Conservation (phyloP, 2,797 vertebrate species). For the Diglossa cyanea region DNA sequence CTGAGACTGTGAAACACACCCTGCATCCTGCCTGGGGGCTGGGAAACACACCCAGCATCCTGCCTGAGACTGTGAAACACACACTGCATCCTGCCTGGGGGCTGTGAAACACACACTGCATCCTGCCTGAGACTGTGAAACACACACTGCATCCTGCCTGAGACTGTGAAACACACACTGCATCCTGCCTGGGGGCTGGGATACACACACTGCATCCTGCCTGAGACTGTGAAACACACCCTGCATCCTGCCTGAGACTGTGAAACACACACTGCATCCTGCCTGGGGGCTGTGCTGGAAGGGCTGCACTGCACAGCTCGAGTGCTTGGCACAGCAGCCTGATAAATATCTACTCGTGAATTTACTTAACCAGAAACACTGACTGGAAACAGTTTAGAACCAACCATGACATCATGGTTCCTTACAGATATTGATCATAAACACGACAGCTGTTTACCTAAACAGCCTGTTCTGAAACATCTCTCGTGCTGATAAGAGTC, state of each 20-base stretch:
- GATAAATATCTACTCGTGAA: not conserved
- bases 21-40: not conserved
- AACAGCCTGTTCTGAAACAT: not conserved
- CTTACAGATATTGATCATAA: not conserved
- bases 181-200: no score
- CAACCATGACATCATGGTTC: not conserved
- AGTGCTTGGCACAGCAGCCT: not conserved
- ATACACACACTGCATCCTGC: no score
- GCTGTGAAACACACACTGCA: not conserved
- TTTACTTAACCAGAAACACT: not conserved
- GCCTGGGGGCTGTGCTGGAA: not conserved
- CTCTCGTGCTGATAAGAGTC: not conserved
- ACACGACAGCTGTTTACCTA: rapidly evolving
- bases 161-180: no score
- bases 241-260: no score
- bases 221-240: no score
- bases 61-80: not conserved
- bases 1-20: not conserved
- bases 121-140: no score
- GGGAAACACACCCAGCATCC: no score
- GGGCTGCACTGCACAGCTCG: not conserved
- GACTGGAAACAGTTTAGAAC: not conserved
- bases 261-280: no score
- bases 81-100: not conserved
- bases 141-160: no score